Conservation (phyloP, 2,888 invertebrate genomes). For the Brachyopa scutellaris region DNA sequence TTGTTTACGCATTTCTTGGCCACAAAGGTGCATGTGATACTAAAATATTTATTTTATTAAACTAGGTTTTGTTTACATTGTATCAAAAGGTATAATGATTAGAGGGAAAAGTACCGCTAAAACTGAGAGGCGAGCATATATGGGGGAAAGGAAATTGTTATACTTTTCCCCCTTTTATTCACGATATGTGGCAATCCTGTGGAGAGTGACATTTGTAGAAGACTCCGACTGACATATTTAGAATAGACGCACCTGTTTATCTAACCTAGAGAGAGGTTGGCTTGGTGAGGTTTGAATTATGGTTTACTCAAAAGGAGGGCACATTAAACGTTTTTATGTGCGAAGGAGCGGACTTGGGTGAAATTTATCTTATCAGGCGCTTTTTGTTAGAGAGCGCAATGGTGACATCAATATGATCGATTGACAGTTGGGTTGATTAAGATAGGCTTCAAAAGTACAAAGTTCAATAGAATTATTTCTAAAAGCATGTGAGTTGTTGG, state of each 20-base stretch:
- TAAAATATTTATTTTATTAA: conserved; percentile 55
- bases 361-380: not conserved
- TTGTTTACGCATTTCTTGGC: conserved; percentile 45
- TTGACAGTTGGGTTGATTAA: not conserved
- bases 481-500: too few relatives aligned
- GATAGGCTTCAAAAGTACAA: too few relatives aligned
- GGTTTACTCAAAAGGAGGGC: not conserved
- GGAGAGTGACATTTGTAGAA: conserved; percentile 36
- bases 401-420: not conserved
- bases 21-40: conserved; percentile 38
- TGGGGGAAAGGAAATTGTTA: not conserved
- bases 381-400: not conserved
- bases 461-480: too few relatives aligned
- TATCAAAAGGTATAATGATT: conserved; percentile 41
- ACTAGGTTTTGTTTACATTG: conserved; percentile 49
- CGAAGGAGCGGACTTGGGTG: not conserved
- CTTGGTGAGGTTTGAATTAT: conserved; percentile 1
- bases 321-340: not conserved
- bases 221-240: conserved; percentile 32
- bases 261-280: conserved; percentile 18
- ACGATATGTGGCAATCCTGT: conserved; percentile 13
- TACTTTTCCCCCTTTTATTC: not conserved
- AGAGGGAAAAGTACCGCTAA: conserved; percentile 29
- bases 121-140: too few relatives aligned
- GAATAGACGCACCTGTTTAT: conserved; percentile 30